Percentiles rank a stretch among this genome's conserved stretches.
phyloP scores from a whole-genome alignment of 2,797 vertebrate species.

The Nannoperca obscura region DNA sequence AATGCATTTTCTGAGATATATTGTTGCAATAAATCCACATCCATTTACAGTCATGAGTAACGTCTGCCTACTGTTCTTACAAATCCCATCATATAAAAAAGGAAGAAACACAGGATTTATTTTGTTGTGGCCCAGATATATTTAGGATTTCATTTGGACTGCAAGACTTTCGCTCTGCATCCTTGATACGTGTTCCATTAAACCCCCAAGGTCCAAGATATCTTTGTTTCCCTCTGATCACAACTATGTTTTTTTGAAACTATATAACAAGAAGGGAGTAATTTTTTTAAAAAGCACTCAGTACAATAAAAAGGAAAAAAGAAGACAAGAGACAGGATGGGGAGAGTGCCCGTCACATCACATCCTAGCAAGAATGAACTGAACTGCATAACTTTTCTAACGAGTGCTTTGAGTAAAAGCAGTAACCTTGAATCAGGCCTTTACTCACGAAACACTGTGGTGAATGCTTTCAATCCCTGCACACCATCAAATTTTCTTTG shows the following conservation, averaged over 20 bases:
- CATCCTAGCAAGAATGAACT: conserved; percentile 31
- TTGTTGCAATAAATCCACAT: conserved; percentile 54
- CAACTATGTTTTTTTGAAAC: conserved; percentile 41
- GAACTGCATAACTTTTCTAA: conserved; percentile 48
- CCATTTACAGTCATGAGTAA: conserved; percentile 25
- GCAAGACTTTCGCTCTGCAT: conserved; percentile 26
- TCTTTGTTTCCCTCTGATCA: conserved; percentile 25
- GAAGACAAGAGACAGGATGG: not conserved
- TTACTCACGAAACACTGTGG: conserved; percentile 37
- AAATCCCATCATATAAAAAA: conserved; percentile 38
- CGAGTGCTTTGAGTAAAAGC: conserved; percentile 48
- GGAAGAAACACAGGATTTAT: conserved; percentile 8
- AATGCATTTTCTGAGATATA: conserved; percentile 52
- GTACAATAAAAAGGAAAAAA: conserved; percentile 12
- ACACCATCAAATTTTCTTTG: conserved; percentile 59
- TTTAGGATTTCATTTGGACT: conserved; percentile 22
- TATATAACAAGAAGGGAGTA: conserved; percentile 38
- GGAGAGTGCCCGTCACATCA: conserved; percentile 40
- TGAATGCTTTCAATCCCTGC: conserved; percentile 59
- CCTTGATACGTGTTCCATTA: conserved; percentile 25
- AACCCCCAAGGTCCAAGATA: conserved; percentile 12
- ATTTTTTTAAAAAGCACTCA: conserved; percentile 46
- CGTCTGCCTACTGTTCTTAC: conserved; percentile 32
- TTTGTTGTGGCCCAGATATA: conserved; percentile 19
- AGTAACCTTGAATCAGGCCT: conserved; percentile 57